Percentiles rank a stretch among this genome's conserved stretches.
Evolutionary conservation across 2,888 invertebrate genomes (phyloP).

Genomic region (Dicycla oo): DNA sequence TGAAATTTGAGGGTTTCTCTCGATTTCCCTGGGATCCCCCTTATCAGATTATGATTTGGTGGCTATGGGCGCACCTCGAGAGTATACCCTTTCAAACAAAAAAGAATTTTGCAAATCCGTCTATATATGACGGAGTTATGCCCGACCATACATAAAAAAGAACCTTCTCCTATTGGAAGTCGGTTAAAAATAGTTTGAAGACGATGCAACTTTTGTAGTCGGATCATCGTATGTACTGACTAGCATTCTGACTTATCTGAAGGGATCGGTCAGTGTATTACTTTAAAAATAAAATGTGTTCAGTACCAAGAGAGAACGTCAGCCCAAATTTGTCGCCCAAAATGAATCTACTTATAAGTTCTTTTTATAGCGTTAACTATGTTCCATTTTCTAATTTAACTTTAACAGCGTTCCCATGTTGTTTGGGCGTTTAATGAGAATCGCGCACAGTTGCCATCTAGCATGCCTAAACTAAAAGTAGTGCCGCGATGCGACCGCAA

Average conservation of each 20-base stretch:
- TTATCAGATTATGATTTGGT: too few species aligned
- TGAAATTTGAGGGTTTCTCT: too few species aligned
- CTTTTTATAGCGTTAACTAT: constrained; percentile 23
- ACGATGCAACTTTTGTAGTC: neutral
- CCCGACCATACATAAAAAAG: too few species aligned
- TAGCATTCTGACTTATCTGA: neutral
- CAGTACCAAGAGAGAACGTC: neutral
- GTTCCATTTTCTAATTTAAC: constrained; percentile 55
- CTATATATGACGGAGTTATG: too few species aligned
- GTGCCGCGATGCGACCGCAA: constrained; percentile 66
- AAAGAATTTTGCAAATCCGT: too few species aligned
- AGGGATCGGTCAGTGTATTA: neutral
- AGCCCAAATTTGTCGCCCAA: constrained; percentile 1
- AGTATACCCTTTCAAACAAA: too few species aligned
- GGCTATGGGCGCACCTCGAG: too few species aligned
- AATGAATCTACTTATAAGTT: neutral
- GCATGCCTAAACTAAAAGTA: constrained; percentile 65
- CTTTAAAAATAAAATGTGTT: neutral
- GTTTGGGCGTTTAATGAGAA: constrained; percentile 69
- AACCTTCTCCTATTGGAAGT: too few species aligned
- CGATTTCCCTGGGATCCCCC: too few species aligned
- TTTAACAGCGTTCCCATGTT: constrained; percentile 63
- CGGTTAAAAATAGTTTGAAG: too few species aligned
- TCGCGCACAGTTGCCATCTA: constrained; percentile 63
- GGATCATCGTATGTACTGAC: neutral